Percentiles rank a stretch among this genome's conserved stretches.
Conservation (phyloP, 2,113 vertebrate genomes). For the Himantopus leucocephalus region DNA sequence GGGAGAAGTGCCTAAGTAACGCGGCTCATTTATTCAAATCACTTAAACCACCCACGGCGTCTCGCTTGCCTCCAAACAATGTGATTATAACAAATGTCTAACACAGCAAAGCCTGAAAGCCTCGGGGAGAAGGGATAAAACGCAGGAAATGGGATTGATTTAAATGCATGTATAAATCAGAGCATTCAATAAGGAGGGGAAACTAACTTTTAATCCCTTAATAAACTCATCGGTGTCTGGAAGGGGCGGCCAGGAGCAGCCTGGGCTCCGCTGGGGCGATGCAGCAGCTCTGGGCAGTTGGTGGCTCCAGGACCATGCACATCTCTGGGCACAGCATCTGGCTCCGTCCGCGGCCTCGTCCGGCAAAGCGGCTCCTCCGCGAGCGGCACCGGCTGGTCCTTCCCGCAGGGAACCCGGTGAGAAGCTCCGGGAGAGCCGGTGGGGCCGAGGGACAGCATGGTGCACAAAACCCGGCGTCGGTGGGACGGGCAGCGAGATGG, state of each 20-base stretch:
- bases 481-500: accelerated
- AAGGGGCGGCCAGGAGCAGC: background rate
- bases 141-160: conserved; percentile 32
- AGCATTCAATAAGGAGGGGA: background rate
- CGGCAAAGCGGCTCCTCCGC: accelerated
- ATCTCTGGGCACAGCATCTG: background rate
- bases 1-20: background rate
- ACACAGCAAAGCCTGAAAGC: background rate
- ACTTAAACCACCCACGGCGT: background rate
- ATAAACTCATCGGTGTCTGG: background rate
- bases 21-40: background rate
- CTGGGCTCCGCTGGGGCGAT: background rate
- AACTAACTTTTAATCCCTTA: conserved; percentile 16
- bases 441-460: background rate
- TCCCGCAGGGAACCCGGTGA: accelerated
- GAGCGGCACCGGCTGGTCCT: background rate
- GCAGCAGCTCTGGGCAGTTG: background rate
- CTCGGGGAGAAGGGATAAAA: conserved; percentile 14
- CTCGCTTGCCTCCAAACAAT: background rate
- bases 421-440: accelerated
- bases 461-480: accelerated
- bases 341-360: background rate
- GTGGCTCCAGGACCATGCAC: accelerated
- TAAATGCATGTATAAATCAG: background rate
- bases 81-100: background rate